Percentiles rank a stretch among this genome's conserved stretches.
phyloP scores from a whole-genome alignment of 2,888 invertebrate genomes.

The Megamerina dolium region DNA sequence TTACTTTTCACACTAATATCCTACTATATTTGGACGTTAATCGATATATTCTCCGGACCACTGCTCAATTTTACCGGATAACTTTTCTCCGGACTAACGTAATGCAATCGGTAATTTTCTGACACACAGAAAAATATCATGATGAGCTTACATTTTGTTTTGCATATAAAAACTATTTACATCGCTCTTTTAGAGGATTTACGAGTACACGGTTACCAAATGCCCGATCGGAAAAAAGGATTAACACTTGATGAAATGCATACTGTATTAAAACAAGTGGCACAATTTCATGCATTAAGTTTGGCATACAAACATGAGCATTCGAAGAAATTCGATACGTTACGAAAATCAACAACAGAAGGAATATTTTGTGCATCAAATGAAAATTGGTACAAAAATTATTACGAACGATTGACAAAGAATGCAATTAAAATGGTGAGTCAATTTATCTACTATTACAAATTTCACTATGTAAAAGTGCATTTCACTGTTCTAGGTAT shows the following conservation, averaged over 20 bases:
- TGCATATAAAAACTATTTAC: too few relatives aligned
- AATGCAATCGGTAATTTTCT: too few relatives aligned
- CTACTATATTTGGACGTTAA: too few relatives aligned
- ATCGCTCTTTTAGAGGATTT: slow-evolving; percentile 51
- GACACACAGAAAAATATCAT: too few relatives aligned
- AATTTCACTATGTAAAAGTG: not conserved
- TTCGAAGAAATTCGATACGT: slow-evolving; percentile 54
- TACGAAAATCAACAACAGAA: slow-evolving; percentile 47
- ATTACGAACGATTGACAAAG: slow-evolving; percentile 59
- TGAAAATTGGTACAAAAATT: slow-evolving; percentile 62
- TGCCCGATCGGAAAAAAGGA: slow-evolving; percentile 60
- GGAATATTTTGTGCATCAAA: slow-evolving; percentile 62
- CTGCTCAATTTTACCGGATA: too few relatives aligned
- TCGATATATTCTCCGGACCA: too few relatives aligned
- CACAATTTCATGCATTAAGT: slow-evolving; percentile 61
- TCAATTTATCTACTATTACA: slow-evolving; percentile 36
- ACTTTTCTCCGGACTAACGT: too few relatives aligned
- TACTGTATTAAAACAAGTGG: slow-evolving; percentile 56
- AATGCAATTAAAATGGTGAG: slow-evolving; percentile 62
- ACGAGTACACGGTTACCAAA: slow-evolving; percentile 55
- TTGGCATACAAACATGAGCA: slow-evolving; percentile 58
- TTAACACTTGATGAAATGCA: slow-evolving; percentile 57
- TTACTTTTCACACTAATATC: too few relatives aligned
- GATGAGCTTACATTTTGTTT: too few relatives aligned
- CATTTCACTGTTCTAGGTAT: slow-evolving; percentile 25